Conservation (phyloP, 1,140 invertebrate species). For the Helicoverpa zea region DNA sequence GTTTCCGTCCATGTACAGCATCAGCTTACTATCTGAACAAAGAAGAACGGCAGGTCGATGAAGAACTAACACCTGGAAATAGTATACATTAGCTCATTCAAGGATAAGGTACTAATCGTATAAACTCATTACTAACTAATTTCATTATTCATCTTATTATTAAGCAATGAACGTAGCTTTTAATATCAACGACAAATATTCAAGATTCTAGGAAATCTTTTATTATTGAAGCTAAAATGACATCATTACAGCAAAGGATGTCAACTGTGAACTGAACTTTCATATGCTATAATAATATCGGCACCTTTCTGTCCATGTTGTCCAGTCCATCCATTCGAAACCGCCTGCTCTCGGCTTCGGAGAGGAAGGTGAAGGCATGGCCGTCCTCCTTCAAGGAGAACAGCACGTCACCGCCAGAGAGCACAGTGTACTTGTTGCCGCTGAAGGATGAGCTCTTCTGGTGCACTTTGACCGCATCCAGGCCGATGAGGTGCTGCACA, state of each 20-base stretch:
- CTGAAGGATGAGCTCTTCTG: slow-evolving; percentile 59
- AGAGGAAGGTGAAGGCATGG: slow-evolving; percentile 54
- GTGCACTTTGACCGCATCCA: slow-evolving; percentile 57
- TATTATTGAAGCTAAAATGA: too few species aligned
- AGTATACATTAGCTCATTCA: background rate
- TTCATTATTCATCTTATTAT: too few species aligned
- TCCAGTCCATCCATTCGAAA: slow-evolving; percentile 4
- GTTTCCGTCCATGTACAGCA: slow-evolving; percentile 62
- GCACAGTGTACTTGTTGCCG: slow-evolving; percentile 68
- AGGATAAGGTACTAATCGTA: too few species aligned
- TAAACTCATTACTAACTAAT: too few species aligned
- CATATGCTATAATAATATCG: background rate
- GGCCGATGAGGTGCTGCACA: slow-evolving; percentile 45
- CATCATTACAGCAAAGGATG: too few species aligned
- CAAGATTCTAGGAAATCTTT: too few species aligned
- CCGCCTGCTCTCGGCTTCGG: background rate
- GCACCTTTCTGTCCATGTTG: background rate
- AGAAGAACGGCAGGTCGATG: slow-evolving; percentile 72
- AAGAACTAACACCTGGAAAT: slow-evolving; percentile 68
- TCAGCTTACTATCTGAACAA: slow-evolving; percentile 71
- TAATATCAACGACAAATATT: too few species aligned
- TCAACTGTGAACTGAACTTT: too few species aligned
- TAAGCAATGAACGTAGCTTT: background rate
- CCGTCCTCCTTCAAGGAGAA: slow-evolving; percentile 59
- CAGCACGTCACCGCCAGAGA: slow-evolving; percentile 56